Evolutionary conservation across 2,113 vertebrate genomes (phyloP), one percentile per base, ranked within the genome.

Genomic region (Heterotilapia buettikoferi): DNA sequence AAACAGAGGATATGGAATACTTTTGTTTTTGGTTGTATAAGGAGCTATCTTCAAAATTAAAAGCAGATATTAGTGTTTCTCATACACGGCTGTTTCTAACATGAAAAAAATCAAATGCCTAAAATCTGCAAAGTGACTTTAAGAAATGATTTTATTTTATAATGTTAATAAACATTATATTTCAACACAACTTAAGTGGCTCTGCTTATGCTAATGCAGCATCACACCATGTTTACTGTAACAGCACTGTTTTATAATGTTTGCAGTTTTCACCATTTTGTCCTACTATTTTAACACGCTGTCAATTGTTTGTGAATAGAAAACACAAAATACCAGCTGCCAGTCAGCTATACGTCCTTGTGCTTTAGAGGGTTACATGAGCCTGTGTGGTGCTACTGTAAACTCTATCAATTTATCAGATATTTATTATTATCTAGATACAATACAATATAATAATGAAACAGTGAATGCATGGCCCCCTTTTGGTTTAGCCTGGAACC

Each of bases 221-320:
- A 47, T 45, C 24, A 11, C 38, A 73, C 40, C 14, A 10, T 73
- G 68, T 29, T 76, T 16, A 7, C 68, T 19, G 24, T 18, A 76
- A 47, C 66, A 43, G 2, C 21, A 47, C 29, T 19, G 68, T 29
- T 76, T 76, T 29, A 26, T 47, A 40, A 40, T 76, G 38, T 26
- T 71, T 71, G 66, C 8, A 31, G 57, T 61, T 61, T 61, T 61
- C 54, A 57, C 54, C 4, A 0, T 26, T 61, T 61, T 73, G 38
- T 9, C 24, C 13, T 45, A 16, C 38, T 45, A 73, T 16, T 45
- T 45, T 26, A 73, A 45, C 21, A 0, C 0, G 13, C 38, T 10
- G 8, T 24, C 38, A 73, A 45, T 26, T 73, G n/a, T 43, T 73
- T 73, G 13, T 45, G n/a, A 45, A 26, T 16, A 45, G 63, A 45